Base-by-base conservation (phyloP, 2,113 vertebrate genomes). In the Corvus cornix region DNA sequence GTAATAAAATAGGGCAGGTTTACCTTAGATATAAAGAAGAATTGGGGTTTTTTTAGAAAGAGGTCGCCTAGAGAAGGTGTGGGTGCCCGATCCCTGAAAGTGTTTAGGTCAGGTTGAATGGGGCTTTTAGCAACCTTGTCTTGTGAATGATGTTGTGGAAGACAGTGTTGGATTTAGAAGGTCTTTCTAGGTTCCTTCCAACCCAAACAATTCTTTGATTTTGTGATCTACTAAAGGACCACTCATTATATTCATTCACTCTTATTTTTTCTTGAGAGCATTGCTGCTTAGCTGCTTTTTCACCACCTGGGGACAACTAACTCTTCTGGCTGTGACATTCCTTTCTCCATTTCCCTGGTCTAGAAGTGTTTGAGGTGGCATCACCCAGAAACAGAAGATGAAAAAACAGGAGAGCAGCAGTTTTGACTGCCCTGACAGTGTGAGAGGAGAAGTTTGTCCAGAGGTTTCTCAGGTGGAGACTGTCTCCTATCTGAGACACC, bases 11-110 rank as follows among this genome's bases (percentile, higher is more conserved):
- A 63, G 3, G 4, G 5, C 18, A 64, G 7, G 14, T 11, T 69
- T 83, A 56, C 12, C 35, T 30, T 24, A 37, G 20, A 15, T 26
- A 37, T 11, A 60, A 60, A 35, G 15, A 44, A 23, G 2, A 48
- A 30, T 4, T 46, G 10, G 3, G 3, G 0, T 13, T 48, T 67
- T 72, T 76, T 62, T 21, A 17, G 0, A 0, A 12, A 33, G 16
- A 70, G 8, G 5, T 41, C 76, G 6, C 28, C 9, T 8, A 44
- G 28, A 58, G n/a, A 67, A 72, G 16, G 4, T 37, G 10, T n/a
- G 15, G 2, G 3, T 62, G 43, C 3, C 16, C 17, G 5, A 4
- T 33, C 3, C 5, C 9, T 70, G 6, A 12, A 51, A 67, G 1
- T 9, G 2, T 58, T 83, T 22, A 24, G 9, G 17, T 33, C 21